These are phyloP conservation scores for Drosophila colorata DNA, from an alignment of 2,888 invertebrate genomes.

Conservation along the genomic window DNA sequence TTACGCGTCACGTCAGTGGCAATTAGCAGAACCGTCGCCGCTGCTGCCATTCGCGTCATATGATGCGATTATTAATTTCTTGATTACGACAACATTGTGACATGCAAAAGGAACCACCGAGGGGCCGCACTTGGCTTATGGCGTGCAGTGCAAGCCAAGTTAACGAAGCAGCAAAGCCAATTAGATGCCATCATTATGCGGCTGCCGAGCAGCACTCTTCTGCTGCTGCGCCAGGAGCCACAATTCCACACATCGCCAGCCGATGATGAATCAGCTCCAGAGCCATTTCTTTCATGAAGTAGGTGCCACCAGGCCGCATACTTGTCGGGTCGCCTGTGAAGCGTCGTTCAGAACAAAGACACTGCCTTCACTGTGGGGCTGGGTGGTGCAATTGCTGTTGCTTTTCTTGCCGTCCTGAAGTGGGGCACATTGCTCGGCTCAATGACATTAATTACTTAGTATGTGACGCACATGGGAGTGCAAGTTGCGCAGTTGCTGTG, in stretches of 20 bases:
- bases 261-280: constrained; percentile 46
- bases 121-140: constrained; percentile 36
- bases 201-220: constrained; percentile 16
- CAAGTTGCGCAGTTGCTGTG: not conserved
- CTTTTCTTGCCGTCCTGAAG: constrained; percentile 30
- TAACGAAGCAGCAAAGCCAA: constrained; percentile 80
- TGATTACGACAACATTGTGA: constrained; percentile 61
- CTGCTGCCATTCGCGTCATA: constrained; percentile 48
- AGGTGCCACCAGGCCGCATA: not conserved
- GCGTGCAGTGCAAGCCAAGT: constrained; percentile 67
- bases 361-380: constrained; percentile 16
- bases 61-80: constrained; percentile 78
- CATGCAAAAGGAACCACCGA: constrained; percentile 45
- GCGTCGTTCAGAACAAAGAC: constrained; percentile 29
- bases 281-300: not conserved
- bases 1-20: constrained; percentile 75
- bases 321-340: not conserved
- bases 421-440: constrained; percentile 48
- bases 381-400: no score
- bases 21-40: constrained; percentile 62
- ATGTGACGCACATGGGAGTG: constrained; percentile 19
- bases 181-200: constrained; percentile 76
- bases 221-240: constrained; percentile 25
- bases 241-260: constrained; percentile 26
- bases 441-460: constrained; percentile 50